Conservation (phyloP, 1,140 invertebrate genomes). For the Leptinotarsa lineolata region DNA sequence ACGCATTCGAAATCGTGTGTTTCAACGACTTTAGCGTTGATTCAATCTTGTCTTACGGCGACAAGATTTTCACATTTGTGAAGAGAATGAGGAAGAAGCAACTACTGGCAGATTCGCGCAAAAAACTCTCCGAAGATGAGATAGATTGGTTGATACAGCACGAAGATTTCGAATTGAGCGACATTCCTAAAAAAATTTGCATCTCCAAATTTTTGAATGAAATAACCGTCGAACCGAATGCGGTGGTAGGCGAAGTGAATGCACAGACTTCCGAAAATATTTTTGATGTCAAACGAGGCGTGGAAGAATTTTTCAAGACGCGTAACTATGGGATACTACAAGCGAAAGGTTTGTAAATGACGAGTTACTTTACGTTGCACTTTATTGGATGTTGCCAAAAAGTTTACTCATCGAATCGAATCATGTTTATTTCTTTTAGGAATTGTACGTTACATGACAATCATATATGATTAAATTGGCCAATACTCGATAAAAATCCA, state of each 20-base stretch:
- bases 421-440: too few relatives aligned
- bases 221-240: constrained; percentile 51
- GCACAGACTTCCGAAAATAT: constrained; percentile 48
- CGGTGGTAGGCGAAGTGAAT: constrained; percentile 56
- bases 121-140: constrained; percentile 44
- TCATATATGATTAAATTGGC: too few relatives aligned
- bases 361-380: not conserved
- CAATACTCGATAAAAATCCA: too few relatives aligned
- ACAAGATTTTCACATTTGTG: constrained; percentile 56
- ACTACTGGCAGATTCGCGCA: constrained; percentile 46
- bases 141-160: constrained; percentile 35
- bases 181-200: constrained; percentile 51
- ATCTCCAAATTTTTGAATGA: constrained; percentile 43
- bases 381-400: not conserved
- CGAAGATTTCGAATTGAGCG: constrained; percentile 56
- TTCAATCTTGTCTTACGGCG: constrained; percentile 60
- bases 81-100: constrained; percentile 47
- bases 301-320: constrained; percentile 41
- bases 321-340: constrained; percentile 52
- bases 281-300: constrained; percentile 42
- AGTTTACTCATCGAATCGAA: too few relatives aligned
- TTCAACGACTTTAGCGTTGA: constrained; percentile 58
- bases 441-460: too few relatives aligned
- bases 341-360: constrained; percentile 46
- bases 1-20: constrained; percentile 43